Base-by-base conservation (phyloP, 2,888 invertebrate genomes). In the Athetis lepigone region DNA sequence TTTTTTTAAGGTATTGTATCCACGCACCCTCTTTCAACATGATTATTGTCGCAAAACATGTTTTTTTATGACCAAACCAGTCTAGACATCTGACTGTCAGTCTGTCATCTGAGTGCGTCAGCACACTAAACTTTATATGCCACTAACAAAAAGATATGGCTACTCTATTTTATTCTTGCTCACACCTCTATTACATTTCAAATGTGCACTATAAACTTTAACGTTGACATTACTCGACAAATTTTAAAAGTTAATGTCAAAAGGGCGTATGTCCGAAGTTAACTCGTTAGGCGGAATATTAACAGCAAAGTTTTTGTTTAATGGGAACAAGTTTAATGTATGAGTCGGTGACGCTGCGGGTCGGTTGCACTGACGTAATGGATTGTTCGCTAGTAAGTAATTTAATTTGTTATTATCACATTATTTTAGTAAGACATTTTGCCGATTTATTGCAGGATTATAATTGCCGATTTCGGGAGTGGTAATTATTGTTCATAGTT, bases 291-390 rank as follows among this genome's bases (percentile, higher is more conserved):
- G 81, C 85, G 78, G 85, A 91, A 87, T 90, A 90, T 92, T 89
- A 91, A 90, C 87, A 88, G 90, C 70, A 90, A 93, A 92, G 92
- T 92, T 93, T 89, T 88, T 88, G 87, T 85, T 82, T 89, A 89
- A 92, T 88, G 89, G 85, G 64, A 76, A 73, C 69, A 89, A 90
- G 85, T 88, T 89, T 85, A 89, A 90, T 88, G 85, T 83, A 79
- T 70, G 47, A 46, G 63, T 19, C 39, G 45, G 39, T 62, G 68
- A 77, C 77, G 83, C 84, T 81, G 73, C 77, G 81, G 72, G 67
- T 62, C 72, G 52, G 58, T 54, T 67, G 64, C 64, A 54, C 40
- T 69, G 47, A 9, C 46, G 49, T 68, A 70, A 71, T 64, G 70
- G 36, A 73, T 75, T 57, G 67, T 65, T 64, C 46, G 45, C 37